A percentile compares a stretch with the other conserved stretches of the same genome.
These are phyloP conservation scores for Neosilurus mollespiculum DNA, from an alignment of 2,797 vertebrate genomes.

Conservation along the genomic window DNA sequence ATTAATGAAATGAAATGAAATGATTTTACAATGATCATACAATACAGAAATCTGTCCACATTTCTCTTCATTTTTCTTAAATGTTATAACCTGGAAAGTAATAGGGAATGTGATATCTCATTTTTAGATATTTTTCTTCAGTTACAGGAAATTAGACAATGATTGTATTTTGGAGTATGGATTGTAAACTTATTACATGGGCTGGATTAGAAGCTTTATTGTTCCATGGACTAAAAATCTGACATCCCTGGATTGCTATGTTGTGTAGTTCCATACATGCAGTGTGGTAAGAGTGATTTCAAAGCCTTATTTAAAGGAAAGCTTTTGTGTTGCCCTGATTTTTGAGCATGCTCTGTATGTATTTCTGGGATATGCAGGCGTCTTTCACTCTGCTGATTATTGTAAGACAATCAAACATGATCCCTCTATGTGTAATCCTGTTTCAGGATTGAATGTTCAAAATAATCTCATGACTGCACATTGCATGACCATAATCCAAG, in stretches of 20 bases:
- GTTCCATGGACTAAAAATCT: not conserved
- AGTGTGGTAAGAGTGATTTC: not conserved
- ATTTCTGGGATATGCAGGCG: conserved; percentile 47
- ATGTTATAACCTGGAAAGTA: not conserved
- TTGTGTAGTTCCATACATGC: no score
- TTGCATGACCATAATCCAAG: conserved; percentile 25
- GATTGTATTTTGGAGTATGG: not conserved
- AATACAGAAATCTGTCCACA: not conserved
- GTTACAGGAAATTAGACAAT: not conserved
- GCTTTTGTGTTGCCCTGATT: conserved; percentile 41
- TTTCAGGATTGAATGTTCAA: conserved; percentile 70
- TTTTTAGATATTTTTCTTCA: not conserved
- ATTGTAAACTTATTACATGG: not conserved
- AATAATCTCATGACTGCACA: conserved; percentile 65
- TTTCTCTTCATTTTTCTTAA: not conserved
- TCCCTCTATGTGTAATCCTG: conserved; percentile 73
- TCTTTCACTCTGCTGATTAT: conserved; percentile 63
- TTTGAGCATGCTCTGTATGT: conserved; percentile 33
- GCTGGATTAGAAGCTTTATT: not conserved
- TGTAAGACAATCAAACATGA: conserved; percentile 75
- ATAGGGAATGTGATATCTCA: not conserved
- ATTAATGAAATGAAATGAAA: no score
- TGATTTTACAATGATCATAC: no score
- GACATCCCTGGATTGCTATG: not conserved
- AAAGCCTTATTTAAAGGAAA: not conserved